Base-by-base conservation (phyloP, 2,888 invertebrate species). In the Acholoe squamosa region DNA sequence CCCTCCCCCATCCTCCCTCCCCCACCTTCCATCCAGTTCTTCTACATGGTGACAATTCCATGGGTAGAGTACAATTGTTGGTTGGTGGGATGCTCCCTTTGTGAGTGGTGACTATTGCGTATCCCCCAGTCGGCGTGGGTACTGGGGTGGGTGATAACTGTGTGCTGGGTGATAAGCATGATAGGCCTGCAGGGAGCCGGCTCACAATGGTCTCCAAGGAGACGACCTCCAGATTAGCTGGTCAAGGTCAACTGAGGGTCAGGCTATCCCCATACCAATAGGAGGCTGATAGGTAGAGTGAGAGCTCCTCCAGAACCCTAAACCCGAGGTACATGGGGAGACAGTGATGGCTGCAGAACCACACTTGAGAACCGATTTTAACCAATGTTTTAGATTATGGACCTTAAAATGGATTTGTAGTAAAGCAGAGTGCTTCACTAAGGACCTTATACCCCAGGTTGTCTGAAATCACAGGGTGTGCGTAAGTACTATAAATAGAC, bases 211-310 rank as follows among this genome's bases (percentile, higher is more conserved):
- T 31, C 86, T 54, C 86, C 86, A 28, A 56, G 86, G 86, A 86
- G 25, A 52, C 56, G 86, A 56, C 86, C 86, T 86, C 33, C 52
- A 52, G 31, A 31, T 54, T 86, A 28, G 76, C 52, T 16, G 86
- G 86, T 86, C 86, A 86, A 86, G 86, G 86, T 52, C 86, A 54
- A 16, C 25, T 0, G 84, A 34, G 86, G 43, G 86, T 86, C 54
- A 54, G 86, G 54, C 12, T 54, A 86, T 28, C 1, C 16, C 28
- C 54, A 54, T 52, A 86, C 52, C 86, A 52, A 86, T 52, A 86
- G 25, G 54, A 43, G 54, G n/a, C 52, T 12, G 84, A 31, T 61
- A 61, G 43, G 43, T 43, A 43, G 43, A n/a, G n/a, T n/a, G n/a
- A n/a, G n/a, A 7, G 43, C 43, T 43, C 43, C 43, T 43, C 43